Evolutionary conservation across 92 coral and sea anemone genomes (phyloP), one percentile per base, ranked within the genome.

Genomic region (Umimayanthus chanpuru): DNA sequence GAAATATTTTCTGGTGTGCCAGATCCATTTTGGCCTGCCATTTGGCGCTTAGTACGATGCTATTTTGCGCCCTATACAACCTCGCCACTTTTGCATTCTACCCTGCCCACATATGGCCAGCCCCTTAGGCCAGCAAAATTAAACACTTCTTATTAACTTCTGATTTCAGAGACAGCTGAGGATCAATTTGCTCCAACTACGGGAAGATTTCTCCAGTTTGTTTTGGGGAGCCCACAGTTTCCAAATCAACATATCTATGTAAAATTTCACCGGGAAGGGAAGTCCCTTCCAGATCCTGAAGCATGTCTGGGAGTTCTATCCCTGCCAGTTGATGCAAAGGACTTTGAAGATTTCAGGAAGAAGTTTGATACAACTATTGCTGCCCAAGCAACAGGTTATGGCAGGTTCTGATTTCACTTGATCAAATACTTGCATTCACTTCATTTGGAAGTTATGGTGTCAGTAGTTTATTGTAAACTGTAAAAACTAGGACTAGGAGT

Each of bases 211-310:
- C 53, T 90, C 32, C 93, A 90, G 66, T 90, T 90, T 81, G 90
- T 90, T 0, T 71, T 86, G 56, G 93, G 88, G 9, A 79, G 71
- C 30, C 90, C 90, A 53, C 44, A 36, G 32, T 76, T 39, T 44
- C 90, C 93, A 81, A 64, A 16, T 23, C 89, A 72, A 36, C 90
- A 85, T 43, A 30, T 90, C 14, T 86, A 82, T 61, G 64, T 90
- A 18, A 90, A 81, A 70, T 90, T 90, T 32, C 77, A 88, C 65
- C 81, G 88, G 43, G 81, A 81, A n/a, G 85, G 70, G 30, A 81
- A 86, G 70, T 14, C 66, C 23, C 84, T 90, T 3, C 93, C 90
- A 11, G 93, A 90, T 76, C 88, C 89, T n/a, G 93, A 90, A 29
- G 87, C 93, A 61, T 90, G 90, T 32, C 7, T 78, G 64, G 93